Evolutionary conservation across 2,113 vertebrate genomes (phyloP).

Genomic region (Phocoena sinus): DNA sequence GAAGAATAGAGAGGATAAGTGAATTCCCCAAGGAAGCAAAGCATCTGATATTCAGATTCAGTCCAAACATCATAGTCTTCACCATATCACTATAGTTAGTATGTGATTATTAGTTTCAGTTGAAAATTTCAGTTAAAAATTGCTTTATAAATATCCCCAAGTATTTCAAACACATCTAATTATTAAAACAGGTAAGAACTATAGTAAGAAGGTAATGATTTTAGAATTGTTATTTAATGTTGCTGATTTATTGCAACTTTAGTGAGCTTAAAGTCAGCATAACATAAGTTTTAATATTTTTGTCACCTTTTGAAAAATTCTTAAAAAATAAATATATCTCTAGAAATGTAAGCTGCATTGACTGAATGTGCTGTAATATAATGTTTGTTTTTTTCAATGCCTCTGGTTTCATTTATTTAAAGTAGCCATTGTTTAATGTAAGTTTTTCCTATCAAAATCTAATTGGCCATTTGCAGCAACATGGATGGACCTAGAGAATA

Average conservation of each 20-base stretch:
- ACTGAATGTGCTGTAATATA: neutral
- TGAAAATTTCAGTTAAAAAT: neutral
- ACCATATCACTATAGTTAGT: neutral
- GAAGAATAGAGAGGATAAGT: neutral
- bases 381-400: neutral
- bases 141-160: neutral
- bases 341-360: neutral
- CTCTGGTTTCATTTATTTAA: constrained; percentile 13
- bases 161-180: neutral
- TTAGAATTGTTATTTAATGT: constrained; percentile 53
- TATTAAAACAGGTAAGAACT: neutral
- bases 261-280: neutral
- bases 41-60: neutral
- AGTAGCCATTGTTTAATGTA: neutral
- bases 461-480: neutral
- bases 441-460: neutral
- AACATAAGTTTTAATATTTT: neutral
- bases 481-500: neutral
- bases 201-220: constrained; percentile 35
- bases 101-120: neutral
- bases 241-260: constrained; percentile 40
- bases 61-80: neutral
- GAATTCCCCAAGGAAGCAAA: neutral
- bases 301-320: neutral
- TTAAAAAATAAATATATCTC: neutral